Evolutionary conservation across 1,140 invertebrate species (phyloP), one percentile per base, ranked within the genome.

Genomic region (Probaryconus sp.): DNA sequence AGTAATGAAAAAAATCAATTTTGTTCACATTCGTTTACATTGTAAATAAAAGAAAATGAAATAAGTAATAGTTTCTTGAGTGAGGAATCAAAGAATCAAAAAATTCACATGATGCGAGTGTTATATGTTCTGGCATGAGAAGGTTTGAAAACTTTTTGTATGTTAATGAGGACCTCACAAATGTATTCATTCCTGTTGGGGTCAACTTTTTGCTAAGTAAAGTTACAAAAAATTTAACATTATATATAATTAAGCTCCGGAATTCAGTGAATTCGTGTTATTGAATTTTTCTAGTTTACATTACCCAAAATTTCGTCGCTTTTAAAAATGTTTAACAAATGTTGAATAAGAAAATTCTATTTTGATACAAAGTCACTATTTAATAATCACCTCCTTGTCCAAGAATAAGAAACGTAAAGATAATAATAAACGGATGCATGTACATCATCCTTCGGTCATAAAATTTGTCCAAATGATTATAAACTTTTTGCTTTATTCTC

Each of bases 171-270:
- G 74, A 76, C 67, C 61, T 76, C 71, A 71, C 63, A 70, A n/a
- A 71, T 76, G 63, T 76, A 76, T 76, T 76, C 74, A 58, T 71
- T 71, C 67, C 55, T 64, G 74, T 43, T 71, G 74, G 63, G 74
- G 74, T 76, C 74, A 76, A 68, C 74, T 63, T 68, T 71, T 20
- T n/a, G 42, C 17, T 50, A 60, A 56, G 51, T 69, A 60, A 17
- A 50, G 51, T 37, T 13, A 24, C 11, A 50, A 16, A 26, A 40
- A 43, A 50, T 38, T n/a, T 18, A 42, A 37, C 51, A 17, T 63
- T 64, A 58, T n/a, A 17, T 47, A 31, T 47, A 48, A 35, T 45
- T 48, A 28, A n/a, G n/a, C n/a, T n/a, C n/a, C n/a, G n/a, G n/a
- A n/a, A n/a, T n/a, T n/a, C n/a, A n/a, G n/a, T n/a, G n/a, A n/a